Evolutionary conservation across 2,797 vertebrate species (phyloP).

Genomic region (Chelon labrosus): DNA sequence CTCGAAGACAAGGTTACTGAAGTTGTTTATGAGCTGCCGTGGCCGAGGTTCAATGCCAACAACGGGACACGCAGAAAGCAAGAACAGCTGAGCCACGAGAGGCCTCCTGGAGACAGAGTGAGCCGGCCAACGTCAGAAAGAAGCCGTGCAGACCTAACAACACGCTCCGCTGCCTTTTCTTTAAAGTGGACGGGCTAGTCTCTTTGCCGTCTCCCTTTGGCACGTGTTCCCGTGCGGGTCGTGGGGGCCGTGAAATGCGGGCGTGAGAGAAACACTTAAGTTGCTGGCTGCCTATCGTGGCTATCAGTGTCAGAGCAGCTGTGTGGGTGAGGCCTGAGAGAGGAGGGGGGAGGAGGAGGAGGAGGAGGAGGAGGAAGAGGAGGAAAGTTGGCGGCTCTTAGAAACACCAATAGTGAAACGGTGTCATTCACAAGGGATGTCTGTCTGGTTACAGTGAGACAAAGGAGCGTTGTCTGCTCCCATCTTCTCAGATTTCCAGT

Average conservation of each 20-base stretch:
- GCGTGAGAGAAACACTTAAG: slow-evolving; percentile 30
- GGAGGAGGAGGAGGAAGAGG: neutral
- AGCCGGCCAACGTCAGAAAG: slow-evolving; percentile 19
- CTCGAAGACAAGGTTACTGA: slow-evolving; percentile 62
- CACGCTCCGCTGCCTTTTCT: neutral
- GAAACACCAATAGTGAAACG: slow-evolving; percentile 33
- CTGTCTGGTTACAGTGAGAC: neutral
- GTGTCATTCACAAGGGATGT: slow-evolving; percentile 29
- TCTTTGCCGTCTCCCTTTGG: slow-evolving; percentile 6
- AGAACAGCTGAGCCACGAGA: slow-evolving; percentile 9
- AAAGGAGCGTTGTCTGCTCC: neutral
- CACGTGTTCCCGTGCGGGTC: neutral
- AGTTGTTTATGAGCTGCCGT: slow-evolving; percentile 61
- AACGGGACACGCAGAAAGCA: slow-evolving; percentile 19
- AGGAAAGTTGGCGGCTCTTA: neutral
- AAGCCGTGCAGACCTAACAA: slow-evolving; percentile 2
- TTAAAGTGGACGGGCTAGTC: neutral
- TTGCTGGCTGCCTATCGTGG: slow-evolving; percentile 26
- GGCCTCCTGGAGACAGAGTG: slow-evolving; percentile 18
- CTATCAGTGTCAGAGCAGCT: slow-evolving; percentile 76
- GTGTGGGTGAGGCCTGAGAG: slow-evolving; percentile 57
- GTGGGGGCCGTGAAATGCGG: slow-evolving; percentile 23
- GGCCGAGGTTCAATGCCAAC: slow-evolving; percentile 36
- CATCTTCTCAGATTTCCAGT: slow-evolving; percentile 8
- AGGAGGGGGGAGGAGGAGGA: too few species aligned